Evolutionary conservation across 1,140 invertebrate species (phyloP), one percentile per base, ranked within the genome.

Genomic region (Drosophila athabasca): DNA sequence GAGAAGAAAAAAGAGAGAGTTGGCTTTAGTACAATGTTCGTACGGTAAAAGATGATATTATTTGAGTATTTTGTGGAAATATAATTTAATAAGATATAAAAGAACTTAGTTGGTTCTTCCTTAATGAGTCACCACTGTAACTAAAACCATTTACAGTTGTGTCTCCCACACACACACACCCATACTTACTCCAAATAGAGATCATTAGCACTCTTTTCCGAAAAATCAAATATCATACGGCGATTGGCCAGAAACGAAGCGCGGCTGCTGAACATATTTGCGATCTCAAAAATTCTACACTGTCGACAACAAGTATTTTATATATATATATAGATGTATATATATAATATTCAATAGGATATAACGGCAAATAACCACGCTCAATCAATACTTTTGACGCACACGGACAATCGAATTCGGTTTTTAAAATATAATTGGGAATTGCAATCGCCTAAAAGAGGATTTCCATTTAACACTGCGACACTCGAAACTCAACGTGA

Each of bases 191-290:
- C 89, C 53, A 90, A 58, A 60, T 85, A 90, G 19, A 87, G 54
- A 50, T 90, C 83, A 45, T 43, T 70, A n/a, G 52, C 69, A 24
- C 48, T 79, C 46, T 90, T 90, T 24, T 85, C 89, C 6, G 89
- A 84, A 54, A 90, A 90, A 90, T 90, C 89, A 61, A 90, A 90
- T 62, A 90, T 90, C 72, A 90, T 85, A 41, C 89, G 83, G 64
- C 89, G 89, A 85, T 90, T 89, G 50, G 75, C 89, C 71, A 87
- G 54, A 71, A 88, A 79, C 50, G 83, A 82, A 68, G 78, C 53
- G 65, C 80, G 78, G 62, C 71, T 90, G 50, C 62, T 82, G 67
- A 89, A 89, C 89, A 90, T 84, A 57, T 51, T 48, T 62, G 45
- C 15, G n/a, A 57, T 64, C 24, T 62, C 48, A 64, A 52, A 31